Conservation (phyloP, 1,140 invertebrate species). For the Aphidius ervi region DNA sequence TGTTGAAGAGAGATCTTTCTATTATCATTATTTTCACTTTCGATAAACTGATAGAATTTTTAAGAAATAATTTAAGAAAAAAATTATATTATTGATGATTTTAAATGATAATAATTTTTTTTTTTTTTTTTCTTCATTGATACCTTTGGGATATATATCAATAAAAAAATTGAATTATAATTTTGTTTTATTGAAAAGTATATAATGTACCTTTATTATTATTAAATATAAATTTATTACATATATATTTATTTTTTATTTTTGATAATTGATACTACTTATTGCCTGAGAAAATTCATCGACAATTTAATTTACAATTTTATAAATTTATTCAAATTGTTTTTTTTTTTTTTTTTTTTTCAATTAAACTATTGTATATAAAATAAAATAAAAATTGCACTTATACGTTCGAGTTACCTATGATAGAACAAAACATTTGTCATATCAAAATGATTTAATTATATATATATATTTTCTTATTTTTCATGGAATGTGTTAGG, state of each 20-base stretch:
- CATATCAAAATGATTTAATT: not conserved
- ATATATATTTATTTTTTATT: constrained; percentile 8
- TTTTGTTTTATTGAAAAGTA: constrained; percentile 19
- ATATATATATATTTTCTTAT: not conserved
- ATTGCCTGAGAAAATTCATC: too few relatives aligned
- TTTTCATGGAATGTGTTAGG: constrained; percentile 3
- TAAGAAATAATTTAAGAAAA: too few relatives aligned
- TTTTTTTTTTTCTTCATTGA: too few relatives aligned
- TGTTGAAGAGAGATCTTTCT: too few relatives aligned
- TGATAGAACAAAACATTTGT: not conserved
- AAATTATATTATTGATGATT: too few relatives aligned
- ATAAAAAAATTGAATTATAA: not conserved
- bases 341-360: not conserved
- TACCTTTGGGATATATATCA: not conserved
- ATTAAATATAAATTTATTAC: constrained; percentile 8
- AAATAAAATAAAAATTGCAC: constrained; percentile 7
- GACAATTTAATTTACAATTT: not conserved
- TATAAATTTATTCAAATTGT: not conserved
- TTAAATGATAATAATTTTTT: too few relatives aligned
- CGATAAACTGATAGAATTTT: too few relatives aligned
- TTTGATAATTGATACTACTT: too few relatives aligned
- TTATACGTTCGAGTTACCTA: constrained; percentile 13
- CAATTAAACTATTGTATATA: not conserved
- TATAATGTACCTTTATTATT: constrained; percentile 22
- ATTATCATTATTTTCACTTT: too few relatives aligned